These are phyloP conservation scores for Belgica antarctica DNA, from an alignment of 2,888 invertebrate species.

Conservation along the genomic window DNA sequence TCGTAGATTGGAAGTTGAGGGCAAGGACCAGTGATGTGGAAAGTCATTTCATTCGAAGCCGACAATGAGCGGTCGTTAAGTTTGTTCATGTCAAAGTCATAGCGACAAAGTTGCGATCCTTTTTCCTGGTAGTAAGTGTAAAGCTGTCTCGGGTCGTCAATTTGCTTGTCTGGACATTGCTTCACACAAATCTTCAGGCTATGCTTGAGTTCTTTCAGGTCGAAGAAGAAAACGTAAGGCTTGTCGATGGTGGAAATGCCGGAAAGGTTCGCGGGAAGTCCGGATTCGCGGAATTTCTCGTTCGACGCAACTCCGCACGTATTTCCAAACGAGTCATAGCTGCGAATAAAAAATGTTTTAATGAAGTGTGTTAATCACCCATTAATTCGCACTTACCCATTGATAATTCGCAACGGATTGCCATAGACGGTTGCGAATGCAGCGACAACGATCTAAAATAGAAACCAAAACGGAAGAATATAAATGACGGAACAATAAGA, in stretches of 20 bases:
- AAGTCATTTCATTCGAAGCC: slow-evolving; percentile 46
- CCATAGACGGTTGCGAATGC: slow-evolving; percentile 86
- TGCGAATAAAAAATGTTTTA: background rate
- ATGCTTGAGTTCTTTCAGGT: slow-evolving; percentile 70
- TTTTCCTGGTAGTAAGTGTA: slow-evolving; percentile 69
- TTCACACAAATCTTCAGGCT: slow-evolving; percentile 88
- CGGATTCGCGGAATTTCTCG: slow-evolving; percentile 64
- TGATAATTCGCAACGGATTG: slow-evolving; percentile 78
- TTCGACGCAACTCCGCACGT: slow-evolving; percentile 85
- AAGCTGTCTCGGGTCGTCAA: slow-evolving; percentile 66
- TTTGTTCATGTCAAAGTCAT: slow-evolving; percentile 63
- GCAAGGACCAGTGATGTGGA: slow-evolving; percentile 68
- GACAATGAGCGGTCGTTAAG: slow-evolving; percentile 50
- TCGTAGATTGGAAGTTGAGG: slow-evolving; percentile 75
- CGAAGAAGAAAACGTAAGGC: slow-evolving; percentile 80
- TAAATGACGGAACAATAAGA: slow-evolving; percentile 37
- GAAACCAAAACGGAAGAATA: too few relatives aligned
- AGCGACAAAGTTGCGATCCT: slow-evolving; percentile 74
- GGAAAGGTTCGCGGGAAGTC: slow-evolving; percentile 62
- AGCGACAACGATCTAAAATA: slow-evolving; percentile 71
- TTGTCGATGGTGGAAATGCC: slow-evolving; percentile 78
- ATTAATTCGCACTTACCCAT: slow-evolving; percentile 58
- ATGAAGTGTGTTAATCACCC: background rate
- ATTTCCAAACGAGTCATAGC: slow-evolving; percentile 89
- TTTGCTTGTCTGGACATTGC: slow-evolving; percentile 71